Evolutionary conservation across 2,113 vertebrate species (phyloP), one percentile per base, ranked within the genome.

Genomic region (Miniopterus natalensis): DNA sequence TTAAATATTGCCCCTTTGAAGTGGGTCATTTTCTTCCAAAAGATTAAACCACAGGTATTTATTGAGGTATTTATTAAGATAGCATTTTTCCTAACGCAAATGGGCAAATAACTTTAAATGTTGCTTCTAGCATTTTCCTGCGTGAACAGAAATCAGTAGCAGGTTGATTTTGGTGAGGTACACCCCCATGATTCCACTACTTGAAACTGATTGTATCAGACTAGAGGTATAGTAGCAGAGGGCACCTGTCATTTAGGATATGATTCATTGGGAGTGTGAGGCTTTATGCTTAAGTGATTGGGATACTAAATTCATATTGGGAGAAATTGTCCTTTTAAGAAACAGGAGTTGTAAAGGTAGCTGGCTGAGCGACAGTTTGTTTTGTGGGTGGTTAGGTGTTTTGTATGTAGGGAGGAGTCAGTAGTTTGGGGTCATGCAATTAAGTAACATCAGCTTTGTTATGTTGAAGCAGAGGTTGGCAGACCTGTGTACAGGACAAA

Each of bases 101-200:
- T 89, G 59, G 92, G 49, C 85, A 94, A 36, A 2, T 91, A 90
- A 86, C 75, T 95, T 93, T 96, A 94, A 97, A 91, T 94, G 85
- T 90, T 94, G 94, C 93, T 92, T 97, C 96, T 90, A 88, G 94
- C 97, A 94, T 92, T 97, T 97, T 91, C 90, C 89, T 94, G 55
- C 27, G 2, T 97, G 96, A 95, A 90, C 97, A 96, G 92, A 96
- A 94, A 94, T 95, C 83, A 97, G 92, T 93, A 97, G 89, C 95
- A 96, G 88, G 88, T 92, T 96, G 97, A 80, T 96, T 97, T 96
- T 88, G 95, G 88, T 97, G 96, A 97, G 88, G 92, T 83, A 74
- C 85, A 86, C 36, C 70, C 74, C 91, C 68, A 85, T 95, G 95
- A 91, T 96, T 95, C 96, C 36, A 93, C 68, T 92, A 25, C 92